Percentiles rank a stretch among this genome's conserved stretches.
These are phyloP conservation scores for Muntiacus muntjak DNA, from an alignment of 2,113 vertebrate species.

Conservation along the genomic window DNA sequence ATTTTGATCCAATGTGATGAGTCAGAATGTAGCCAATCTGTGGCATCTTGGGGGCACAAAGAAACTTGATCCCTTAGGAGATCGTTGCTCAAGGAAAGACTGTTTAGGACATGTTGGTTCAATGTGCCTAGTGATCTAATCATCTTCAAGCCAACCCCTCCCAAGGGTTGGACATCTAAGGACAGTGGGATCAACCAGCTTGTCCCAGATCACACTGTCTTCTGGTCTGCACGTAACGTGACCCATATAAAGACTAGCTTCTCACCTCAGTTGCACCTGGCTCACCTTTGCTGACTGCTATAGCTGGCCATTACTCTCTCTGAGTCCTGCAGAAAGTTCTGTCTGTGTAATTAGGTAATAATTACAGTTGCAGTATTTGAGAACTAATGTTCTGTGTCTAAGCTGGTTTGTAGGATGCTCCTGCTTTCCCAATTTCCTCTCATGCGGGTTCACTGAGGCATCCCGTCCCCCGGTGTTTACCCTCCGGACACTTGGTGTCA, in stretches of 20 bases:
- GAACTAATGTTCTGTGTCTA: neutral
- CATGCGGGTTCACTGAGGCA: fast-evolving
- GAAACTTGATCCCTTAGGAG: neutral
- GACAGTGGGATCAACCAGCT: neutral
- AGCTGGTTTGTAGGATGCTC: neutral
- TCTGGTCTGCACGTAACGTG: neutral
- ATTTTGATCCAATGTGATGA: neutral
- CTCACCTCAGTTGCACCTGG: neutral
- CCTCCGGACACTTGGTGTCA: neutral
- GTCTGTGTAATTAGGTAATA: no score
- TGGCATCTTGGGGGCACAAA: neutral
- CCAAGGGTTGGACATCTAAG: neutral
- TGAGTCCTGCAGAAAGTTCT: neutral
- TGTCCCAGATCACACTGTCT: neutral
- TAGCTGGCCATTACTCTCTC: fast-evolving
- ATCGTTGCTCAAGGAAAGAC: neutral
- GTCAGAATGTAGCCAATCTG: neutral
- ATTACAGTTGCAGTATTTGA: neutral
- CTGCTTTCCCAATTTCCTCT: neutral
- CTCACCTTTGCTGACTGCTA: neutral
- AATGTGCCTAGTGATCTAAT: neutral
- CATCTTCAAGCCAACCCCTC: neutral
- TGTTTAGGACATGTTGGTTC: neutral
- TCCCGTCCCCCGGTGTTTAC: neutral
- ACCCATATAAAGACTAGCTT: neutral